Evolutionary conservation across 2,113 vertebrate species (phyloP).

Genomic region (Stigmatopora nigra): DNA sequence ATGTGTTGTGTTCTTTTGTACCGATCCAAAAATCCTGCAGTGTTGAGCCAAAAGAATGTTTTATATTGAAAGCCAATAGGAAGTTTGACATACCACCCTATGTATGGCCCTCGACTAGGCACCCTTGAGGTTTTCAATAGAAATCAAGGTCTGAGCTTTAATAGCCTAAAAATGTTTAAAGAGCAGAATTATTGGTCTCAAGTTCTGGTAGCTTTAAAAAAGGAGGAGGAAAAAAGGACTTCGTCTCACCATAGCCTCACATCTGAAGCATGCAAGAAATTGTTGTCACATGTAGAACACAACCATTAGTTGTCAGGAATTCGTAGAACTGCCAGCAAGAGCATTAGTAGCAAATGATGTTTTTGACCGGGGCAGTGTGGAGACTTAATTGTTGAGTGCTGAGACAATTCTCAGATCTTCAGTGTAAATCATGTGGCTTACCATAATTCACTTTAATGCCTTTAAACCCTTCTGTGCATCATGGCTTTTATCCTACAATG

Average conservation of each 20-base stretch:
- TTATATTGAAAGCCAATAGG: neutral
- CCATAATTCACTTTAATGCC: neutral
- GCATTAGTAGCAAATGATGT: neutral
- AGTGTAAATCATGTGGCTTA: neutral
- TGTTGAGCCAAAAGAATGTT: neutral
- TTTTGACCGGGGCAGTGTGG: neutral
- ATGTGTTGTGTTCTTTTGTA: slow-evolving; percentile 27
- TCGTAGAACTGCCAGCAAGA: neutral
- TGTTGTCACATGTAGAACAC: neutral
- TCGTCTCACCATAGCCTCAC: neutral
- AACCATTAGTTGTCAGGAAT: neutral
- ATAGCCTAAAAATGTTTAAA: neutral
- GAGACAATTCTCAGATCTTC: too few species aligned
- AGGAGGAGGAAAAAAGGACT: neutral
- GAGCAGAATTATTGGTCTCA: neutral
- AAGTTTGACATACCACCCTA: neutral
- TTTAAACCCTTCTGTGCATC: neutral
- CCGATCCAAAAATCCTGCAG: slow-evolving; percentile 1
- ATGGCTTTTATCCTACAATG: neutral
- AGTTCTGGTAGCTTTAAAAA: neutral
- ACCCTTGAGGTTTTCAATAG: neutral
- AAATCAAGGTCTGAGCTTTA: neutral
- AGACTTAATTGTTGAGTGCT: neutral
- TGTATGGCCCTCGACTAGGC: neutral
- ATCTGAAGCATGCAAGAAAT: neutral